Percentiles rank a stretch among this genome's conserved stretches.
Evolutionary conservation across 2,888 invertebrate genomes (phyloP).

Genomic region (Micoletzkya japonica): DNA sequence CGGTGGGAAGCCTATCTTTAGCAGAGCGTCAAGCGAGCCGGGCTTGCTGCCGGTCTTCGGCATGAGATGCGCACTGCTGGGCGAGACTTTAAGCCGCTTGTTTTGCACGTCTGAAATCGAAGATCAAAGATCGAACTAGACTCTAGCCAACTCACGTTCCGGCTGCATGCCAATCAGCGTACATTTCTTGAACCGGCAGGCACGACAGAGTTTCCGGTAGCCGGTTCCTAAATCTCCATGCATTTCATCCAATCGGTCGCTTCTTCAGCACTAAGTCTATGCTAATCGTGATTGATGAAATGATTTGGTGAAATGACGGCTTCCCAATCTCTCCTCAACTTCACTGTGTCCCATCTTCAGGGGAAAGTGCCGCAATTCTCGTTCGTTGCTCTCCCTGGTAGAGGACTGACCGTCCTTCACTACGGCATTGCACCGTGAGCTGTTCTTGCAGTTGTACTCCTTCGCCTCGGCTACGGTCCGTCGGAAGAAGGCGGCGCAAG

Average conservation of each 20-base stretch:
- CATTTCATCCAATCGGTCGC: too few species aligned
- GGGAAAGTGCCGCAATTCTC: too few species aligned
- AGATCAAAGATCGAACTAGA: background rate
- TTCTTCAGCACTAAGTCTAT: too few species aligned
- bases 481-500: conserved; percentile 59
- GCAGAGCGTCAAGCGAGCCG: background rate
- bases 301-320: background rate
- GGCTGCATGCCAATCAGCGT: conserved; percentile 61
- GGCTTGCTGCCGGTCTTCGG: too few species aligned
- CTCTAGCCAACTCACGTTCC: conserved; percentile 47
- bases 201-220: conserved; percentile 60
- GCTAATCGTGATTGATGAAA: background rate
- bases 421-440: conserved; percentile 52
- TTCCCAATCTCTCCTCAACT: too few species aligned
- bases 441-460: conserved; percentile 55
- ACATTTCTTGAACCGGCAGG: conserved; percentile 57
- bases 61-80: too few species aligned
- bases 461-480: conserved; percentile 16
- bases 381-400: too few species aligned
- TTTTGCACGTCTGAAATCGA: conserved; percentile 53
- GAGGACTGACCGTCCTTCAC: conserved; percentile 49
- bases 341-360: too few species aligned
- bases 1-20: conserved; percentile 16
- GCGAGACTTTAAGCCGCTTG: too few species aligned
- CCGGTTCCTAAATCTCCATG: conserved; percentile 44